These are phyloP conservation scores for Loripinus fragilis DNA, from an alignment of 2,888 invertebrate species.

Conservation along the genomic window DNA sequence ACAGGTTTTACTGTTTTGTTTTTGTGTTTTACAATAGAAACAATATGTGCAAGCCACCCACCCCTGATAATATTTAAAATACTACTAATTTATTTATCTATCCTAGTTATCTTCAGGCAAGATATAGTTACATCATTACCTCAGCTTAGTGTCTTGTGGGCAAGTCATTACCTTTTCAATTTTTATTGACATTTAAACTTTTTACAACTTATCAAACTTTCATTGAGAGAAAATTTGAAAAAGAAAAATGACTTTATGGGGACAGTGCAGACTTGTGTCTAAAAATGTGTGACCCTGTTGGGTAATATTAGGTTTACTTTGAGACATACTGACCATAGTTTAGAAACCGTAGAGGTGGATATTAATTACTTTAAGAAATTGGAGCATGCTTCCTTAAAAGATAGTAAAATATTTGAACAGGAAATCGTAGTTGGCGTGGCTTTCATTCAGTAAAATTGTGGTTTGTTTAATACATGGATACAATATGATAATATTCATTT, in stretches of 20 bases:
- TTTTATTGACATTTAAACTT: neutral
- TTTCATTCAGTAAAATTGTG: too few relatives aligned
- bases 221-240: neutral
- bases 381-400: neutral
- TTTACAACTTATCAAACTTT: slow-evolving; percentile 2
- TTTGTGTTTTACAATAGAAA: too few relatives aligned
- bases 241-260: neutral
- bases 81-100: too few relatives aligned
- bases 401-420: neutral
- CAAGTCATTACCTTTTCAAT: neutral
- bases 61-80: too few relatives aligned
- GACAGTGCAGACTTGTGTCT: neutral
- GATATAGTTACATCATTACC: neutral
- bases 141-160: neutral
- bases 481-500: too few relatives aligned
- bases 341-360: neutral
- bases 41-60: too few relatives aligned
- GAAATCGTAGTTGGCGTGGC: too few relatives aligned
- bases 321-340: neutral
- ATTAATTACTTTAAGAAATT: slow-evolving; percentile 5
- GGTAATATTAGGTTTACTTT: neutral
- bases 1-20: too few relatives aligned
- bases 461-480: too few relatives aligned
- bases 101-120: neutral
- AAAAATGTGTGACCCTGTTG: neutral